Percentiles rank a stretch among this genome's conserved stretches.
These are phyloP conservation scores for Lerista edwardsae DNA, from an alignment of 2,797 vertebrate genomes.

Conservation along the genomic window DNA sequence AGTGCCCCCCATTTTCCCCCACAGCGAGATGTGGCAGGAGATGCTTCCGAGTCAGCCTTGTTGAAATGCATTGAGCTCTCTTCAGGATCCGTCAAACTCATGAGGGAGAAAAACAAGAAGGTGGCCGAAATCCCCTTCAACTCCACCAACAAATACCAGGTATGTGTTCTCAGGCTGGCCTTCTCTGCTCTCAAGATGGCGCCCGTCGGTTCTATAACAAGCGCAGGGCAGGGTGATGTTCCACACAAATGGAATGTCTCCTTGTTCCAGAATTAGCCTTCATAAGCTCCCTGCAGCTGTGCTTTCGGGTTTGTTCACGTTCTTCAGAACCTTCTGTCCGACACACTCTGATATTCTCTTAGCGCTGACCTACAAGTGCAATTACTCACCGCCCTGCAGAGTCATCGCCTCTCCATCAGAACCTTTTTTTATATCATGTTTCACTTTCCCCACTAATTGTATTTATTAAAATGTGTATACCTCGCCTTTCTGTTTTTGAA, in stretches of 20 bases:
- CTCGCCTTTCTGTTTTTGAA: too few species aligned
- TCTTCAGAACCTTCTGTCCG: too few species aligned
- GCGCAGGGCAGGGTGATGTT: too few species aligned
- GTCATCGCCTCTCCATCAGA: neutral
- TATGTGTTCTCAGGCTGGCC: slow-evolving; percentile 44
- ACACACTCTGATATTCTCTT: neutral
- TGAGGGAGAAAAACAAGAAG: slow-evolving; percentile 91
- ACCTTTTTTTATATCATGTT: neutral
- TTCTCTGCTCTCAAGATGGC: neutral
- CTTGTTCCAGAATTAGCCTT: neutral
- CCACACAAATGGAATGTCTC: neutral
- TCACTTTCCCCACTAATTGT: too few species aligned
- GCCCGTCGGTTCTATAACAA: neutral
- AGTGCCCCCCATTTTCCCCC: neutral
- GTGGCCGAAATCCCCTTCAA: slow-evolving; percentile 94
- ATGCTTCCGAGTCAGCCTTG: slow-evolving; percentile 91
- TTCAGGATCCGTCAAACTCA: slow-evolving; percentile 85
- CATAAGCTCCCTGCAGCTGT: neutral
- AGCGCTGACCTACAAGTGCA: neutral
- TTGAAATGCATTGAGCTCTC: slow-evolving; percentile 93
- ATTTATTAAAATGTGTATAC: too few species aligned
- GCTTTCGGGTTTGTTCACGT: neutral
- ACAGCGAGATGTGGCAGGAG: slow-evolving; percentile 87
- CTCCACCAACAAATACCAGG: slow-evolving; percentile 97
- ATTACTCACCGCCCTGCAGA: neutral